Evolutionary conservation across 2,888 invertebrate species (phyloP).

Genomic region (Coenonympha arcania): DNA sequence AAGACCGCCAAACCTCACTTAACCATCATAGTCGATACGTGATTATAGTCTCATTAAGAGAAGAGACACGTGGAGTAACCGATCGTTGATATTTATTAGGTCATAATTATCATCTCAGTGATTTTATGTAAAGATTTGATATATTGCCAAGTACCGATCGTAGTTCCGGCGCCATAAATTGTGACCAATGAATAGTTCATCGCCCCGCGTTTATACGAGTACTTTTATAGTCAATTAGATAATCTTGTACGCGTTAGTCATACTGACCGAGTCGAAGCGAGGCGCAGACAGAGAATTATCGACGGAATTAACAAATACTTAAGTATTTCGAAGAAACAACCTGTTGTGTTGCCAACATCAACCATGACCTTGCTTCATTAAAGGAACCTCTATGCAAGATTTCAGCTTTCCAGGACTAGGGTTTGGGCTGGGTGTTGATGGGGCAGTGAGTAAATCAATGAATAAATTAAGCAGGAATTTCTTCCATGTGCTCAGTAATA

Average conservation of each 20-base stretch:
- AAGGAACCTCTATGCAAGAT: too few relatives aligned
- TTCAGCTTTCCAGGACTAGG: too few relatives aligned
- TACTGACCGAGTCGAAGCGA: not conserved
- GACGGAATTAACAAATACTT: not conserved
- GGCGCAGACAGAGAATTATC: not conserved
- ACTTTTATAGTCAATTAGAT: constrained; percentile 8
- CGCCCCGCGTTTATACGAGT: constrained; percentile 15
- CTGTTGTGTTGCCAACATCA: not conserved
- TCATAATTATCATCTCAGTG: not conserved
- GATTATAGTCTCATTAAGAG: too few relatives aligned
- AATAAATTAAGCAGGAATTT: too few relatives aligned
- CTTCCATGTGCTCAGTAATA: too few relatives aligned
- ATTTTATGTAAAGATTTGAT: not conserved
- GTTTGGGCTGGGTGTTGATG: too few relatives aligned
- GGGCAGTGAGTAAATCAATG: too few relatives aligned
- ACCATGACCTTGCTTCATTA: too few relatives aligned
- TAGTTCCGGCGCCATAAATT: constrained; percentile 11
- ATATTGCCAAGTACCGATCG: not conserved
- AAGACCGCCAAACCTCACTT: too few relatives aligned
- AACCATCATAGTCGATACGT: too few relatives aligned
- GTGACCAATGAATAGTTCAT: constrained; percentile 14
- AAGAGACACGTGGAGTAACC: too few relatives aligned
- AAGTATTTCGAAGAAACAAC: not conserved
- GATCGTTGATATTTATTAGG: not conserved
- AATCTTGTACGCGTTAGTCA: constrained; percentile 19